Percentiles rank a stretch among this genome's conserved stretches.
These are phyloP conservation scores for Diorhabda carinulata DNA, from an alignment of 1,140 invertebrate genomes.

Conservation along the genomic window DNA sequence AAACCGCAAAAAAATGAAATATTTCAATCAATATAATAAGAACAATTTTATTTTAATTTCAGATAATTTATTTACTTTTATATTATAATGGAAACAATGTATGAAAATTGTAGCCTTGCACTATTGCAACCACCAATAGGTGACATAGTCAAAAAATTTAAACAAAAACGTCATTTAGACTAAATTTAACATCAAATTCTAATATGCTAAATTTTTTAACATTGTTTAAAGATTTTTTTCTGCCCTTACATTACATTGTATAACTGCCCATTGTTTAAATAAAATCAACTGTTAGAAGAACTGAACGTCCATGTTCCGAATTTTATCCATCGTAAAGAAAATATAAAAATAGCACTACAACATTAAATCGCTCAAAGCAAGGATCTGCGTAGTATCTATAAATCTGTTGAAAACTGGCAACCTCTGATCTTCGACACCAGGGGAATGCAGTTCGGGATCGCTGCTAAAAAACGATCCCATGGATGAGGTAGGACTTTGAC, in stretches of 20 bases:
- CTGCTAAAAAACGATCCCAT: conserved; percentile 68
- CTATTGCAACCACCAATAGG: not conserved
- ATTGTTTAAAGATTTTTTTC: not conserved
- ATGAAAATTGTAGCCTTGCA: too few relatives aligned
- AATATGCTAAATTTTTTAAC: too few relatives aligned
- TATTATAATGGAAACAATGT: too few relatives aligned
- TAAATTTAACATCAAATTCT: not conserved
- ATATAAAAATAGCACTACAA: conserved; percentile 33
- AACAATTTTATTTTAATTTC: too few relatives aligned
- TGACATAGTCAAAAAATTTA: not conserved
- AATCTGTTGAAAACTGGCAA: conserved; percentile 50
- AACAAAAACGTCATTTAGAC: not conserved
- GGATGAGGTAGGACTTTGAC: conserved; percentile 66
- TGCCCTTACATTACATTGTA: not conserved
- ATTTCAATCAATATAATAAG: too few relatives aligned
- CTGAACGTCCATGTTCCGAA: not conserved
- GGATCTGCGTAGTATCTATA: conserved; percentile 42
- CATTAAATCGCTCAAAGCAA: conserved; percentile 39
- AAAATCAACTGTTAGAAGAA: not conserved
- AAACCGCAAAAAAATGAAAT: too few relatives aligned
- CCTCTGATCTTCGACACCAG: conserved; percentile 44
- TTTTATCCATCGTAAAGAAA: conserved; percentile 7
- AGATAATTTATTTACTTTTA: too few relatives aligned
- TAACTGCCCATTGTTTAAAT: not conserved
- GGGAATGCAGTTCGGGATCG: conserved; percentile 48